These are phyloP conservation scores for Masnerella sp. DNA, from an alignment of 2,888 invertebrate species.

Conservation along the genomic window DNA sequence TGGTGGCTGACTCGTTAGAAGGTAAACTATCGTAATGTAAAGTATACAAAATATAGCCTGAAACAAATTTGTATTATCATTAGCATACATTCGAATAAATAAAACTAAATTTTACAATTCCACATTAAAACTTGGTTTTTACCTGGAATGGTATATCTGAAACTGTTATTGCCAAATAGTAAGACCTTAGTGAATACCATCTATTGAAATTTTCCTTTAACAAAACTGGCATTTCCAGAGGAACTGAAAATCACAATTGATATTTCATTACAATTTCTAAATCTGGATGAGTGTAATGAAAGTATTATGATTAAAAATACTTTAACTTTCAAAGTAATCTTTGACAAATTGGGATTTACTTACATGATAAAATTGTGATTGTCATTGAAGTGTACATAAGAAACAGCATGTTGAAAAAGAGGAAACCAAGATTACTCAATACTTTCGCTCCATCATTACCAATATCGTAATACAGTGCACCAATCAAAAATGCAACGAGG, in stretches of 20 bases:
- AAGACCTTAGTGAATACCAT: slow-evolving; percentile 97
- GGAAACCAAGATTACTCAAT: slow-evolving; percentile 95
- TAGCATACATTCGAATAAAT: no score
- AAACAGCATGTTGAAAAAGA: slow-evolving; percentile 99
- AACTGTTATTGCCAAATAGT: slow-evolving; percentile 96
- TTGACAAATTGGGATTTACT: slow-evolving; percentile 76
- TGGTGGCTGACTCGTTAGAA: slow-evolving; percentile 95
- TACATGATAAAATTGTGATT: slow-evolving; percentile 97
- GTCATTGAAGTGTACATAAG: slow-evolving; percentile 99
- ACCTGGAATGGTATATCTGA: slow-evolving; percentile 99
- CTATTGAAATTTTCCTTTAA: slow-evolving; percentile 97
- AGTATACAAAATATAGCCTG: slow-evolving; percentile 95
- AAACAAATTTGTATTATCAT: slow-evolving; percentile 62
- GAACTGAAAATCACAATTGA: slow-evolving; percentile 84
- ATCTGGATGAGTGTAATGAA: no score
- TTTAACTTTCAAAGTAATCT: background rate
- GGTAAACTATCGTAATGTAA: slow-evolving; percentile 95
- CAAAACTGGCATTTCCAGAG: slow-evolving; percentile 96
- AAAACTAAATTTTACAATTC: no score
- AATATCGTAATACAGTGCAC: slow-evolving; percentile 95
- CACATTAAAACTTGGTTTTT: slow-evolving; percentile 64
- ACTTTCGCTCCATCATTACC: slow-evolving; percentile 98
- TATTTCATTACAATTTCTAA: no score
- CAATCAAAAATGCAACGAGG: slow-evolving; percentile 94
- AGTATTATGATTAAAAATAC: background rate